phyloP scores from a whole-genome alignment of 2,797 vertebrate species.

The Alcedo quadribrachys region DNA sequence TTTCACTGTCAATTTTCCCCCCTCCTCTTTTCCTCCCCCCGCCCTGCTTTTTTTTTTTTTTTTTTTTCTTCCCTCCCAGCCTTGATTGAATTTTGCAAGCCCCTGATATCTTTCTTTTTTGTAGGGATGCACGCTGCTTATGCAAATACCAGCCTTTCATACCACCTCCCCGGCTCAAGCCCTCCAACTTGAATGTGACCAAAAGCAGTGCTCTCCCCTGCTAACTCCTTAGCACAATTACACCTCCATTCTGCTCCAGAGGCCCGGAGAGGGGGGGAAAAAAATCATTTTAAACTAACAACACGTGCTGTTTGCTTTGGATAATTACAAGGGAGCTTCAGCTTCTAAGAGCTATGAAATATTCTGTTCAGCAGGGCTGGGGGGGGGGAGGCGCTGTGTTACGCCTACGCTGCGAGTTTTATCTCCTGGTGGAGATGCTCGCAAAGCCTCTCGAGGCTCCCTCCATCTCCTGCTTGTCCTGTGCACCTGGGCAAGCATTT shows the following conservation, averaged over 20 bases:
- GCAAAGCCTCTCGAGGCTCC: not conserved
- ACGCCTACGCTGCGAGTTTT: slow-evolving; percentile 40
- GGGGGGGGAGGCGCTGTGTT: slow-evolving; percentile 43
- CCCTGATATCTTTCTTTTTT: slow-evolving; percentile 84
- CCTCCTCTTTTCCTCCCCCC: not conserved
- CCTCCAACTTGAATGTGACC: slow-evolving; percentile 89
- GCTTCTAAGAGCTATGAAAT: slow-evolving; percentile 69
- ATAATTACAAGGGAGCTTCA: slow-evolving; percentile 74
- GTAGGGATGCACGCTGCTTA: slow-evolving; percentile 87
- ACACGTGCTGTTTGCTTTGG: slow-evolving; percentile 76
- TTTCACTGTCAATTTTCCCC: slow-evolving; percentile 83
- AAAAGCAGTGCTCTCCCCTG: slow-evolving; percentile 80
- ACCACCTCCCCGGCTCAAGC: slow-evolving; percentile 77
- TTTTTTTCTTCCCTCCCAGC: slow-evolving; percentile 73
- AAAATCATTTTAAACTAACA: slow-evolving; percentile 75
- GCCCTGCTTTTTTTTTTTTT: not conserved
- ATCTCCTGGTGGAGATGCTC: slow-evolving; percentile 37
- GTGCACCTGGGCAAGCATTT: slow-evolving; percentile 53
- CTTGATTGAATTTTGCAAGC: slow-evolving; percentile 73
- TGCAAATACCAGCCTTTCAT: slow-evolving; percentile 89
- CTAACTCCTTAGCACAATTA: slow-evolving; percentile 75
- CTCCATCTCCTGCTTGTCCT: slow-evolving; percentile 28
- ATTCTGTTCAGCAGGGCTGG: slow-evolving; percentile 7
- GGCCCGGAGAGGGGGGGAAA: not conserved
- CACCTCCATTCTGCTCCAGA: slow-evolving; percentile 72